Percentiles rank a stretch among this genome's conserved stretches.
These are phyloP conservation scores for Sphenopsis melanotis DNA, from an alignment of 2,797 vertebrate genomes.

Conservation along the genomic window DNA sequence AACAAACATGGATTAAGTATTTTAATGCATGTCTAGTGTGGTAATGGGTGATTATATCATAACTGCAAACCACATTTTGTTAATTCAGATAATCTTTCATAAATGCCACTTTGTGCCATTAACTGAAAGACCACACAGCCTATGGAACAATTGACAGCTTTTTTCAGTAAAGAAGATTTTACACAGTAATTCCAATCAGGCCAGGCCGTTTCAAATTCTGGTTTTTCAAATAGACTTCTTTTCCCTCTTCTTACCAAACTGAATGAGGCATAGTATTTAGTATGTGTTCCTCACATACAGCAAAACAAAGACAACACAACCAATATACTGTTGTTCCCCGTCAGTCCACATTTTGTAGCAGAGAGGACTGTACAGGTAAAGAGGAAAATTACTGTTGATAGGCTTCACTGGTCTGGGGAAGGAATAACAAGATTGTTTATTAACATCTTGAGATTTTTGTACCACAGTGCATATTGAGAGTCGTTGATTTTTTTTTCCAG, in stretches of 20 bases:
- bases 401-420: background rate
- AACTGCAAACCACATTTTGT: conserved; percentile 50
- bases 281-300: background rate
- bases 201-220: background rate
- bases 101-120: conserved; percentile 48
- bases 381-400: background rate
- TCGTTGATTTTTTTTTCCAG: background rate
- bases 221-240: background rate
- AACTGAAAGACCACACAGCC: conserved; percentile 45
- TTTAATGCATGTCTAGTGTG: conserved; percentile 43
- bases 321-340: background rate
- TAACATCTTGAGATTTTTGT: background rate
- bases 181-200: background rate
- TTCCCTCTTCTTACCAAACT: background rate
- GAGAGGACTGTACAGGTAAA: background rate
- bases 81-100: conserved; percentile 54
- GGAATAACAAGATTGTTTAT: background rate
- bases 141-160: conserved; percentile 64
- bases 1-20: conserved; percentile 10
- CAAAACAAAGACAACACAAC: background rate
- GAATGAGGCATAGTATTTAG: background rate
- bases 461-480: fast-evolving
- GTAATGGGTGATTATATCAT: background rate
- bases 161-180: conserved; percentile 41
- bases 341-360: background rate